Evolutionary conservation across 1,140 invertebrate species (phyloP), one percentile per base, ranked within the genome.

Genomic region (Cardiocondyla obscurior): DNA sequence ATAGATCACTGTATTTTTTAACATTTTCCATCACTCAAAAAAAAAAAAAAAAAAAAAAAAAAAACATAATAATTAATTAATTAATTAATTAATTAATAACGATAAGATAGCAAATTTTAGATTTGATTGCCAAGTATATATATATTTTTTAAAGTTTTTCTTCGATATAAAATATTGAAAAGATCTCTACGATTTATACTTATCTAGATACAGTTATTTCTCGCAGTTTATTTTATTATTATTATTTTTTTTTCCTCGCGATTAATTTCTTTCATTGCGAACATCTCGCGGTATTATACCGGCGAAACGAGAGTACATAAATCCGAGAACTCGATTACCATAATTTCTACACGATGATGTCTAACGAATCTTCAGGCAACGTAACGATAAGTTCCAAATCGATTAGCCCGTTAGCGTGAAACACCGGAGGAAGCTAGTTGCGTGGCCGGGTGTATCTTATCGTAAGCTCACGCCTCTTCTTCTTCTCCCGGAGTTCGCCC

Each of bases 321-420:
- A 49, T 33, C 49, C 39, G 0, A n/a, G 22, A 42, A 30, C 28
- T 39, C 39, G 10, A 4, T 62, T 42, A 19, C 36, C 36, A 30
- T 36, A 36, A 36, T 53, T 67, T 55, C 19, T 53, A 3, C 14
- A n/a, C 10, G 33, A n/a, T 42, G 55, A 22, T 57, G 62, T 77
- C 44, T 46, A 36, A 25, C 14, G 53, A 81, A 84, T 82, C 49
- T 57, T 19, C 30, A 6, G n/a, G 55, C 65, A 25, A 82, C 67
- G 33, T 22, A 51, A 81, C 53, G 73, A 83, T 86, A 90, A 91
- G 87, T 91, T 86, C 88, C 85, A 82, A 88, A 90, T 91, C 88
- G 86, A 90, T 91, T 91, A 91, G 84, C 49, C 70, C 39, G 53
- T 70, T 87, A 77, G 73, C 49, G 62, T 44, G 67, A 83, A 82